Base-by-base conservation (phyloP, 1,140 invertebrate species). In the Calephelis virginiensis region DNA sequence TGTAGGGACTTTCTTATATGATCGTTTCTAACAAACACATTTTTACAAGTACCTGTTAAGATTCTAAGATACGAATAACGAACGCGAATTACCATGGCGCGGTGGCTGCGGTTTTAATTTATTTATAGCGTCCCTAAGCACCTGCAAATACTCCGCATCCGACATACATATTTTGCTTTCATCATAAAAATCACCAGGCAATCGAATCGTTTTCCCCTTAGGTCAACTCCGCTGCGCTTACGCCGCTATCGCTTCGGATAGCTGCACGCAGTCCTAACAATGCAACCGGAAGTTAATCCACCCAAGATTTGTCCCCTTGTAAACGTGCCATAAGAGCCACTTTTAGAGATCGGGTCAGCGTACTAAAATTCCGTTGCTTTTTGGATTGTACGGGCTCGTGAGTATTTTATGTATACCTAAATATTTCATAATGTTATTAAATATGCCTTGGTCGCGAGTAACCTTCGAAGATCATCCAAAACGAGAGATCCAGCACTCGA, bases 211-310 rank as follows among this genome's bases (percentile, higher is more conserved):
- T n/a, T 37, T 17, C 1, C 1, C 65, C 56, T n/a, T 66, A 66
- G 5, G 59, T 61, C 43, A 66, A 61, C 45, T 66, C 56, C 17
- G 56, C 65, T 47, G 65, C 56, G 8, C 53, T 60, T 9, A 66
- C 43, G n/a, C 59, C 56, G 45, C 56, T 50, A 49, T 50, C 47
- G 28, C 45, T 48, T 47, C 59, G 43, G 13, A 61, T 65, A 7
- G 63, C 68, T 38, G 68, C 63, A 43, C 63, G 56, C 28, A 69
- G 53, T 28, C 68, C 60, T 61, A 69, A 69, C 40, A 69, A 38
- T 28, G 66, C 59, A 17, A 37, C 63, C 13, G 63, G 63, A 45
- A 69, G 14, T 48, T 66, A 64, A 6, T 66, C 60, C 11, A 49
- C 43, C 68, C 63, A 69, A 7, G 60, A 53, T 11, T 45, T 61